phyloP scores from a whole-genome alignment of 2,113 vertebrate species.

The Apaloderma vittatum region DNA sequence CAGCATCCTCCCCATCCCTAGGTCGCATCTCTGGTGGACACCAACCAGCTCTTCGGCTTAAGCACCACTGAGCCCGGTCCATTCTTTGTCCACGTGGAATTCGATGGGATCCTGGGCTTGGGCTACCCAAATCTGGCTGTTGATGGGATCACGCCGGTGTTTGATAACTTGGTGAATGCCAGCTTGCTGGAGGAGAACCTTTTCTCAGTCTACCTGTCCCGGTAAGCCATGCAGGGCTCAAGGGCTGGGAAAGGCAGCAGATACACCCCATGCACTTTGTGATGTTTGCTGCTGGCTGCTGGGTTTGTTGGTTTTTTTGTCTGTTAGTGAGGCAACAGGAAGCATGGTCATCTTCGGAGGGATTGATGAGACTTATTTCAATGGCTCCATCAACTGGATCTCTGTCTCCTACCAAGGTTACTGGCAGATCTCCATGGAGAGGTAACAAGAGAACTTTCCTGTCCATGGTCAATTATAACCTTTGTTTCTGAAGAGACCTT shows the following conservation, averaged over 20 bases:
- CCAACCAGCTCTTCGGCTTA: slow-evolving; percentile 70
- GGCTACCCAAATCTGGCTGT: slow-evolving; percentile 68
- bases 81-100: slow-evolving; percentile 57
- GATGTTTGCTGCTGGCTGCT: neutral
- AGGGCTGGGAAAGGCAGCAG: neutral
- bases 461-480: neutral
- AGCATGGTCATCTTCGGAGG: slow-evolving; percentile 81
- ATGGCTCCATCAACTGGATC: slow-evolving; percentile 77
- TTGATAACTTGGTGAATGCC: slow-evolving; percentile 71
- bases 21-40: slow-evolving; percentile 55
- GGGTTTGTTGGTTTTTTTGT: no score
- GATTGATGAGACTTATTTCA: slow-evolving; percentile 67
- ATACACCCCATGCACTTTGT: rapidly evolving
- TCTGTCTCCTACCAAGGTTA: slow-evolving; percentile 77
- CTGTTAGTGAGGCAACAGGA: neutral
- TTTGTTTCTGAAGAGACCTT: neutral
- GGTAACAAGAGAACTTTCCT: slow-evolving; percentile 51
- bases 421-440: slow-evolving; percentile 84
- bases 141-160: slow-evolving; percentile 41
- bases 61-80: slow-evolving; percentile 56
- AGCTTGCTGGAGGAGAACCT: slow-evolving; percentile 66
- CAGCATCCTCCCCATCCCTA: neutral
- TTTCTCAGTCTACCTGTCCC: slow-evolving; percentile 74
- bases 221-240: neutral
- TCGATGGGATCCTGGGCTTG: slow-evolving; percentile 79